Evolutionary conservation across 2,113 vertebrate genomes (phyloP), one percentile per base, ranked within the genome.

Genomic region (Mystacornis crossleyi): DNA sequence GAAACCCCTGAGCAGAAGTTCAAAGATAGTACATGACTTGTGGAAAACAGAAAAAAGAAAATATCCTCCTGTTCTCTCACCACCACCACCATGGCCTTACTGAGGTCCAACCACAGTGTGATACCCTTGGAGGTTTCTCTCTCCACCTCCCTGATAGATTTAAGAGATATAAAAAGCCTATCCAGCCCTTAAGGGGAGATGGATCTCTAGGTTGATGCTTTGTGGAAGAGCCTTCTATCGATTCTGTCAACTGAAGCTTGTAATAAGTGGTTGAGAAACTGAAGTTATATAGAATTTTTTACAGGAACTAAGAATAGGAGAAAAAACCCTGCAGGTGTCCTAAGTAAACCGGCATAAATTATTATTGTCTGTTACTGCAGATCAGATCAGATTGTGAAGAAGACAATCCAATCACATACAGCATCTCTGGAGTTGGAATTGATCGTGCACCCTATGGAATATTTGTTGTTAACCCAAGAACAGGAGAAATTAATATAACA

Each of bases 381-480:
- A 99, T 99, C 73, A 98, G 98, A 80, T 99, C 99, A 33, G 99
- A 99, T 67, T 98, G 98, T 65, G 98, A 99, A 54, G 92, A 72
- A 18, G 93, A 85, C 8, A 90, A 97, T 21, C 96, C 48, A 50
- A 92, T 99, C 47, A 54, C 29, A 2, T 99, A 99, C 67, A 98
- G 71, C 53, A 97, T 99, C 62, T 90, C 90, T 19, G 99, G 99
- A 61, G 79, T 93, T 38, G 99, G 99, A 60, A 99, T 98, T 25
- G 97, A 99, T 73, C 36, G 93, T 42, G 72, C 97, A 0, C 99
- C 99, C 4, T 11, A 48, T 0, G 91, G 94, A 26, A 70, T 98
- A 61, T 99, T 99, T 96, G 70, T 92, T 50, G 86, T 99, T 31
- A 86, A 99, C 36, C 26, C 53, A 12, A 36, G 50, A 10, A 98